These are phyloP conservation scores for Tympanoctomys barrerae DNA, from an alignment of 2,797 vertebrate genomes.

Conservation along the genomic window DNA sequence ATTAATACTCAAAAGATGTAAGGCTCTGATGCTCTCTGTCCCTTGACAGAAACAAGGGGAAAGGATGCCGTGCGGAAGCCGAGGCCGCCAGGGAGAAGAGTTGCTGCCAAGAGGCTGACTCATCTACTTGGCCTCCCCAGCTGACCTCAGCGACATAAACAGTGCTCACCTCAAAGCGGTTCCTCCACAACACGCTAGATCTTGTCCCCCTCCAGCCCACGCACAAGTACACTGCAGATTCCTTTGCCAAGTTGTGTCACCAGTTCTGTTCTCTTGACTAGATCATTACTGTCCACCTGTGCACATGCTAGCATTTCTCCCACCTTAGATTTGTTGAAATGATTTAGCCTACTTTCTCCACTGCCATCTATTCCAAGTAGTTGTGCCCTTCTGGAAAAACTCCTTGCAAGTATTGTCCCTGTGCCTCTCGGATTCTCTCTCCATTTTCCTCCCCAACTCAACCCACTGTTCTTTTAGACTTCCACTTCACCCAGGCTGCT, in stretches of 20 bases:
- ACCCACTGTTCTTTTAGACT: neutral
- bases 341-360: neutral
- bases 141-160: neutral
- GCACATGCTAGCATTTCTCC: neutral
- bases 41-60: neutral
- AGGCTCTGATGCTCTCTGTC: neutral
- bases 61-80: neutral
- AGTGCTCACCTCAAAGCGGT: neutral
- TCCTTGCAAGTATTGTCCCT: neutral
- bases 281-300: neutral
- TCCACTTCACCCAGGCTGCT: neutral
- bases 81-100: neutral
- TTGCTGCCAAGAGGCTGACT: neutral
- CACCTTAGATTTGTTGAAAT: neutral
- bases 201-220: neutral
- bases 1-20: neutral
- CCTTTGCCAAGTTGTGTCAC: neutral
- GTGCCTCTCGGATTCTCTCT: neutral
- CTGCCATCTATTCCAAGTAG: neutral
- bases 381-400: neutral
- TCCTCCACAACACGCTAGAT: neutral
- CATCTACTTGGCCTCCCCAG: neutral
- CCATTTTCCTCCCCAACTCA: neutral
- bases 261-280: neutral
- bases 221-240: neutral